Evolutionary conservation across 2,888 invertebrate genomes (phyloP).

Genomic region (Argyresthia albistria): DNA sequence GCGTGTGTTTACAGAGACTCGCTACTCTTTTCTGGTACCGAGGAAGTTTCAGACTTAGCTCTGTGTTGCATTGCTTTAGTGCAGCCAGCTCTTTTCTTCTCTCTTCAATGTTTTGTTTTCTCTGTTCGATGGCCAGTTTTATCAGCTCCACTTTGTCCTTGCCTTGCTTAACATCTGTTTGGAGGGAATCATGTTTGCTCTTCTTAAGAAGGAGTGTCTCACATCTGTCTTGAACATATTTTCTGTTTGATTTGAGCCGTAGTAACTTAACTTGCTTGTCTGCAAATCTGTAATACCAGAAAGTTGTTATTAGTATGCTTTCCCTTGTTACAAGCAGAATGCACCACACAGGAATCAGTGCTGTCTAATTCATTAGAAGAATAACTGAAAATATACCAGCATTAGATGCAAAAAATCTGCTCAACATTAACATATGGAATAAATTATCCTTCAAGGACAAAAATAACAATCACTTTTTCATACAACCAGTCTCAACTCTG

Average conservation of each 20-base stretch:
- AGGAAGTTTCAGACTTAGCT: slow-evolving; percentile 45
- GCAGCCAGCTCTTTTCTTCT: slow-evolving; percentile 34
- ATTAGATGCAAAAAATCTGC: too few relatives aligned
- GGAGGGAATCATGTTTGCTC: slow-evolving; percentile 45
- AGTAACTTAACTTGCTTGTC: slow-evolving; percentile 76
- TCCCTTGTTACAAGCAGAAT: too few relatives aligned
- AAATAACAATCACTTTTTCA: too few relatives aligned
- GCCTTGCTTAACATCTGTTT: slow-evolving; percentile 53
- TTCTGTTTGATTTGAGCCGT: slow-evolving; percentile 70
- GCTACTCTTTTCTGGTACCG: slow-evolving; percentile 57
- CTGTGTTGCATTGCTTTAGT: slow-evolving; percentile 41
- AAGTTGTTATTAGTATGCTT: background rate
- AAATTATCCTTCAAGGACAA: too few relatives aligned
- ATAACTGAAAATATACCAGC: too few relatives aligned
- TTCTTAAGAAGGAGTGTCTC: slow-evolving; percentile 46
- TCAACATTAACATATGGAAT: too few relatives aligned
- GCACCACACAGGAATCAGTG: too few relatives aligned
- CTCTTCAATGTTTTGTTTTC: slow-evolving; percentile 39
- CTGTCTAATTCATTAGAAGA: too few relatives aligned
- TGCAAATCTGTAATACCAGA: slow-evolving; percentile 61
- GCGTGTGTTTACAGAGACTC: slow-evolving; percentile 40
- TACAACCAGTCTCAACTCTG: too few relatives aligned
- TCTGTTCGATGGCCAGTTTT: slow-evolving; percentile 54
- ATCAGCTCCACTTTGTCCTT: slow-evolving; percentile 53
- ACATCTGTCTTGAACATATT: slow-evolving; percentile 71